These are phyloP conservation scores for Pachycephala philippinensis DNA, from an alignment of 2,113 vertebrate species.

Conservation along the genomic window DNA sequence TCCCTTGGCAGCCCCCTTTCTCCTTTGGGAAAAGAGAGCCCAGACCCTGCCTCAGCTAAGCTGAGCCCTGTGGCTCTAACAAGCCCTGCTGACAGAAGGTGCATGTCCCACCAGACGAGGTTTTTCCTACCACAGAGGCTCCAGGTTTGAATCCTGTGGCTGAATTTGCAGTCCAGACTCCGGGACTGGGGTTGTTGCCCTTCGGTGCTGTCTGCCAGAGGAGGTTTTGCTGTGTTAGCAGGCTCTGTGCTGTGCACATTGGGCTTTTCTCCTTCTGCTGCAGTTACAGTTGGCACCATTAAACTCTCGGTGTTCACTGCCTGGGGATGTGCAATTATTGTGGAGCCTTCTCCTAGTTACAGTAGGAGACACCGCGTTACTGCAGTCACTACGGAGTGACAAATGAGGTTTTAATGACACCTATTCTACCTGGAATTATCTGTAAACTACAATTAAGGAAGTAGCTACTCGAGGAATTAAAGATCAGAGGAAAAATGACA, in stretches of 20 bases:
- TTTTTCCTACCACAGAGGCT: neutral
- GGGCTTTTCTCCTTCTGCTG: conserved; percentile 2
- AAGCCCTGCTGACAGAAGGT: neutral
- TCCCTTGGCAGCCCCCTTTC: neutral
- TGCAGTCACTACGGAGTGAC: conserved; percentile 18
- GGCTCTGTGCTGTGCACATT: accelerated
- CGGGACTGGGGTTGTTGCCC: neutral
- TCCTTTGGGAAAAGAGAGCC: neutral
- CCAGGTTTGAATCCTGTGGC: neutral
- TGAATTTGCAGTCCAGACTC: neutral
- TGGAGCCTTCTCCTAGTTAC: conserved; percentile 57
- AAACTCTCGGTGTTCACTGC: conserved; percentile 20
- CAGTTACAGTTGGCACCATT: conserved; percentile 18
- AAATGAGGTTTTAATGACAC: conserved; percentile 61
- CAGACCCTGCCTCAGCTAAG: neutral
- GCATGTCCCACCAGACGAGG: neutral
- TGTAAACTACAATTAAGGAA: conserved; percentile 59
- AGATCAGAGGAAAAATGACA: conserved; percentile 24
- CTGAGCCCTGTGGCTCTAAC: neutral
- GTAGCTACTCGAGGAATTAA: conserved; percentile 48
- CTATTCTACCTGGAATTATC: conserved; percentile 61
- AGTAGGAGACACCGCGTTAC: conserved; percentile 32
- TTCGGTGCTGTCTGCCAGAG: neutral
- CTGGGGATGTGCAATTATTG: conserved; percentile 57
- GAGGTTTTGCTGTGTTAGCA: neutral